Evolutionary conservation across 2,888 invertebrate species (phyloP).

Genomic region (Tryphoninae sp.): DNA sequence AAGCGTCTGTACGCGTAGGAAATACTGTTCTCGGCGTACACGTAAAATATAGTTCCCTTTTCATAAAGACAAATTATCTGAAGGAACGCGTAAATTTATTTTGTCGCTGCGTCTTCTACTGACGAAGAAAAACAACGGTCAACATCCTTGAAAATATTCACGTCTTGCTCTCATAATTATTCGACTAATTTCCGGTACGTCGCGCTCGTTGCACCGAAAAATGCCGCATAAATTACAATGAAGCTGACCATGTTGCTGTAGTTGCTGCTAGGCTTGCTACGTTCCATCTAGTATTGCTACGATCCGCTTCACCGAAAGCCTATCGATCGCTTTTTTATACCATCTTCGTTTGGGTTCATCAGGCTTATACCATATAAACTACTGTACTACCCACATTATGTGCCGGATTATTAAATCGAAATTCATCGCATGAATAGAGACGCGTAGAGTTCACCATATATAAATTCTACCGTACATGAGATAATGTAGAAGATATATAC

Average conservation of each 20-base stretch:
- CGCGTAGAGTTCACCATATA: constrained; percentile 5
- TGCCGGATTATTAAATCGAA: constrained; percentile 24
- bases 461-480: background rate
- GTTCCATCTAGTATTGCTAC: constrained; percentile 1
- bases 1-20: constrained; percentile 23
- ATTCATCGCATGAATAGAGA: constrained; percentile 34
- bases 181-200: constrained; percentile 26
- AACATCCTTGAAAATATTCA: constrained; percentile 26
- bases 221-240: constrained; percentile 11
- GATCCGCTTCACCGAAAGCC: constrained; percentile 33
- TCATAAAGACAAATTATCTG: constrained; percentile 19
- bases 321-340: background rate
- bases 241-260: constrained; percentile 37
- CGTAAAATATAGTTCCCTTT: constrained; percentile 53
- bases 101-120: background rate
- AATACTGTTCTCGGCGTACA: constrained; percentile 33
- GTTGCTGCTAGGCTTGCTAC: constrained; percentile 1
- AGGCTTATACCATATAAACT: background rate
- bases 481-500: background rate
- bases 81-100: background rate
- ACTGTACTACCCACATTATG: background rate
- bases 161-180: constrained; percentile 37
- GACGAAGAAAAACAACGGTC: background rate
- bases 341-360: constrained; percentile 3
- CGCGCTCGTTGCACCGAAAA: constrained; percentile 22